A percentile compares a stretch with the other conserved stretches of the same genome.
Conservation (phyloP, 2,797 vertebrate species). For the Propithecus deckenii region DNA sequence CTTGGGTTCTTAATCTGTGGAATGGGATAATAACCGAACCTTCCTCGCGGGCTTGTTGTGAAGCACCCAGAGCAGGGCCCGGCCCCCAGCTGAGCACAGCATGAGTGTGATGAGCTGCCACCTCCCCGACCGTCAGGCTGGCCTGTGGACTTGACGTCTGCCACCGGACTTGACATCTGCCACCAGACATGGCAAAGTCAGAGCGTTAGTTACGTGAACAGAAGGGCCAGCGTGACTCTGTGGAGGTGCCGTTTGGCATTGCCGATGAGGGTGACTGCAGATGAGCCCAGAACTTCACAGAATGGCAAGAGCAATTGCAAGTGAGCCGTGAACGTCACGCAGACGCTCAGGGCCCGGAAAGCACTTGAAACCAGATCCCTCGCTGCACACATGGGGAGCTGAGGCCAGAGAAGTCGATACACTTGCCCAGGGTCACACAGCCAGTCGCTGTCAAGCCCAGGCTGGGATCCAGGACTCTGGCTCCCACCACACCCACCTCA, state of each 20-base stretch:
- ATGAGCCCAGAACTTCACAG: not conserved
- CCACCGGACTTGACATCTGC: accelerated
- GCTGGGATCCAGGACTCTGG: not conserved
- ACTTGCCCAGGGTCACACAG: not conserved
- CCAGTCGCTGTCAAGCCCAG: not conserved
- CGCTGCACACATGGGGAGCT: not conserved
- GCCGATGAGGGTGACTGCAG: accelerated
- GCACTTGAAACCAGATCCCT: no score
- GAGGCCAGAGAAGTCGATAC: not conserved
- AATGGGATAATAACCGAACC: not conserved
- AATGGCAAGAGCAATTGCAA: accelerated
- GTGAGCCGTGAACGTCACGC: accelerated
- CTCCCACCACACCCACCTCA: accelerated
- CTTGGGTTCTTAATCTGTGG: not conserved
- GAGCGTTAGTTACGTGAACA: not conserved
- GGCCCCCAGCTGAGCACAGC: not conserved
- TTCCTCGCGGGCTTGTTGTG: not conserved
- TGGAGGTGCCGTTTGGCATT: not conserved
- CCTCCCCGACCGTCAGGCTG: accelerated
- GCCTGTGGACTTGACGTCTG: accelerated
- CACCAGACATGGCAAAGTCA: not conserved
- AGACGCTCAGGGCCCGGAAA: not conserved
- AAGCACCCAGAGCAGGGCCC: not conserved
- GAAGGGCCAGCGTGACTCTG: accelerated
- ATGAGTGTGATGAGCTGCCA: not conserved